Percentiles rank a stretch among this genome's conserved stretches.
These are phyloP conservation scores for Mythimna lalbum DNA, from an alignment of 2,888 invertebrate species.

Conservation along the genomic window DNA sequence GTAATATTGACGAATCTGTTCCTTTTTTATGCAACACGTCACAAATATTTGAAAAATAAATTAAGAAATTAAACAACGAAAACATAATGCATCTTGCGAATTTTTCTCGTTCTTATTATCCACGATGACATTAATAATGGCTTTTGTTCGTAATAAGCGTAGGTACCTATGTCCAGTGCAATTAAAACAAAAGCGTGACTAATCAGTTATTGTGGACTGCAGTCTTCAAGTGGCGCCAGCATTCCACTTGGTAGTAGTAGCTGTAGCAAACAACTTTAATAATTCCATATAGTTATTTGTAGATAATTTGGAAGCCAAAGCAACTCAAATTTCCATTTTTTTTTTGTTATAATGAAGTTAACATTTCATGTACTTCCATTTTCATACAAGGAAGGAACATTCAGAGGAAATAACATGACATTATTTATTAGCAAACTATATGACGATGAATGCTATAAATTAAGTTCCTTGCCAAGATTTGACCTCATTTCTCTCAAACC, in stretches of 20 bases:
- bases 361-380: neutral
- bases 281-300: constrained; percentile 21
- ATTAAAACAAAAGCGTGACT: constrained; percentile 59
- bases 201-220: constrained; percentile 31
- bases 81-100: constrained; percentile 27
- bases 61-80: constrained; percentile 24
- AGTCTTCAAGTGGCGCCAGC: constrained; percentile 54
- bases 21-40: neutral
- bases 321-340: neutral
- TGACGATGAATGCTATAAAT: neutral
- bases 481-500: constrained; percentile 2
- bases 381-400: constrained; percentile 28
- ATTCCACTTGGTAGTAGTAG: constrained; percentile 33
- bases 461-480: neutral
- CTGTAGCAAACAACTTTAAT: constrained; percentile 16
- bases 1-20: neutral
- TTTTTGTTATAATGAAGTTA: neutral
- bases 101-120: constrained; percentile 58
- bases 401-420: neutral
- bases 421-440: constrained; percentile 16
- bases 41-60: constrained; percentile 38
- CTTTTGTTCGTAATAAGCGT: constrained; percentile 51
- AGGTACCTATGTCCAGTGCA: constrained; percentile 16
- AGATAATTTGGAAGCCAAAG: neutral
- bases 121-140: constrained; percentile 41